These are phyloP conservation scores for Cerceris ruficornis DNA, from an alignment of 2,888 invertebrate genomes.

Conservation along the genomic window DNA sequence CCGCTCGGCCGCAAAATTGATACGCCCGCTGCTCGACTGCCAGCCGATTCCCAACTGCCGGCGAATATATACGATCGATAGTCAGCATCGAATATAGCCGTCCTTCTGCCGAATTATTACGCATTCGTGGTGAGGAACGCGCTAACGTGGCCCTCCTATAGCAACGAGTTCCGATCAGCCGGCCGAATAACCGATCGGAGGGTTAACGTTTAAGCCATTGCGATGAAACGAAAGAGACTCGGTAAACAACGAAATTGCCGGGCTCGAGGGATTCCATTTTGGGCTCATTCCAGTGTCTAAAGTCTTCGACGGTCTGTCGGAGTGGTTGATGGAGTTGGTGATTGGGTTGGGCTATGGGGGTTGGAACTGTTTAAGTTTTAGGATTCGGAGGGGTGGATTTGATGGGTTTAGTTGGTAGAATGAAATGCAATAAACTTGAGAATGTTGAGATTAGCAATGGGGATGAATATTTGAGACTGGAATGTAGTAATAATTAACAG, in stretches of 20 bases:
- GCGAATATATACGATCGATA: constrained; percentile 34
- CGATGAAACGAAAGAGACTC: constrained; percentile 15
- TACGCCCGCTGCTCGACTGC: constrained; percentile 49
- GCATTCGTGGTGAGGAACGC: constrained; percentile 25
- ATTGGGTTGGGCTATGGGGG: too few relatives aligned
- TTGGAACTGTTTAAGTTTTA: too few relatives aligned
- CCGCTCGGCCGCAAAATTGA: constrained; percentile 49
- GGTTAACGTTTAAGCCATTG: constrained; percentile 32
- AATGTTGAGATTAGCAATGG: too few relatives aligned
- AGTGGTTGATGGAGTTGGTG: too few relatives aligned
- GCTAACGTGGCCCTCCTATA: constrained; percentile 12
- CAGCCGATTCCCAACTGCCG: constrained; percentile 51
- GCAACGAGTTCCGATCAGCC: constrained; percentile 30
- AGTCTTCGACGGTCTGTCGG: too few relatives aligned
- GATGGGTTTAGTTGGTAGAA: too few relatives aligned
- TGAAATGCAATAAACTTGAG: too few relatives aligned
- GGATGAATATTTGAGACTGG: too few relatives aligned
- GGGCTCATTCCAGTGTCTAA: too few relatives aligned
- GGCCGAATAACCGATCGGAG: constrained; percentile 46
- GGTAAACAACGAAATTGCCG: not conserved
- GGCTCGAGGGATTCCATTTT: not conserved
- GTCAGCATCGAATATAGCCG: constrained; percentile 31
- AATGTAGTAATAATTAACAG: too few relatives aligned
- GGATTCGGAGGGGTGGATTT: too few relatives aligned
- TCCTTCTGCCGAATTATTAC: constrained; percentile 40